phyloP scores from a whole-genome alignment of 2,797 vertebrate genomes.

The Crocodylus rhombifer region DNA sequence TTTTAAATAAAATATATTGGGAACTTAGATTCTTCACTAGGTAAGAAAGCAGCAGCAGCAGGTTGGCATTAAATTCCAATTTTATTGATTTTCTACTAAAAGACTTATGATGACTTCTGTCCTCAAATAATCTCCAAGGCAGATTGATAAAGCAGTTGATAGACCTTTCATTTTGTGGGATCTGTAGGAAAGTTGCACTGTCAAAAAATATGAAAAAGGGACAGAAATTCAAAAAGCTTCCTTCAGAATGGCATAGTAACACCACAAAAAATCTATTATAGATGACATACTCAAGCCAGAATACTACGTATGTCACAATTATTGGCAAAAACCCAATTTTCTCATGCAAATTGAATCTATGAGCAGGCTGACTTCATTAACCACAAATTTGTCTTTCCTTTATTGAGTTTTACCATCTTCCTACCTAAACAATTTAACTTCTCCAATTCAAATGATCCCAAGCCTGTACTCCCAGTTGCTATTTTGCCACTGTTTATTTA shows the following conservation, averaged over 20 bases:
- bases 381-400: background rate
- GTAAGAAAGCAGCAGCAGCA: background rate
- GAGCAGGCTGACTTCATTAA: constrained; percentile 17
- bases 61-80: background rate
- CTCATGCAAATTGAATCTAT: background rate
- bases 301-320: constrained; percentile 11
- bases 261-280: background rate
- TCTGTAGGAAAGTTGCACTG: background rate
- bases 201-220: background rate
- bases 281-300: constrained; percentile 11
- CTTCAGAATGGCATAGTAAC: background rate
- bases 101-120: background rate
- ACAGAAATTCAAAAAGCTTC: background rate
- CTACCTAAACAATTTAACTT: constrained; percentile 7
- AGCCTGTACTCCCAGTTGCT: background rate
- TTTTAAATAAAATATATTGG: background rate
- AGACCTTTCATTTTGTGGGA: background rate
- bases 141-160: background rate
- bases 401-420: constrained; percentile 16
- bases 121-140: background rate
- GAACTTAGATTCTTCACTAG: background rate
- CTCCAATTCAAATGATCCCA: constrained; percentile 29
- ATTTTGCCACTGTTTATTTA: background rate
- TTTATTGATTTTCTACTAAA: background rate
- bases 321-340: constrained; percentile 22